Evolutionary conservation across 2,113 vertebrate species (phyloP).

Genomic region (Hippocampus barbouri): DNA sequence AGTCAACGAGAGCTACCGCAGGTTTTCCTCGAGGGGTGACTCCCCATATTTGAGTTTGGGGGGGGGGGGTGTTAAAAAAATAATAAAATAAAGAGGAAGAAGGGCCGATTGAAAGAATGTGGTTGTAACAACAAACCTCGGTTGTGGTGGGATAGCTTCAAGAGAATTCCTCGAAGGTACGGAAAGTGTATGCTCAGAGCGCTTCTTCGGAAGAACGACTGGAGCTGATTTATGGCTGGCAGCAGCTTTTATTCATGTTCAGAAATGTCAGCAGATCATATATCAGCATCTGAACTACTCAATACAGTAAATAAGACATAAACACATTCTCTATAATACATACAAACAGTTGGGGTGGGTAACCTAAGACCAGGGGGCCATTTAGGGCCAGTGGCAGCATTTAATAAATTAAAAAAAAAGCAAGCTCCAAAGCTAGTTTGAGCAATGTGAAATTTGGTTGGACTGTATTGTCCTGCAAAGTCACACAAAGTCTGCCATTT

Average conservation of each 20-base stretch:
- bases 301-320: conserved; percentile 20
- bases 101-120: conserved; percentile 37
- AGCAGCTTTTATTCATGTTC: conserved; percentile 1
- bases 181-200: neutral
- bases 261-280: neutral
- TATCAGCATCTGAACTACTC: neutral
- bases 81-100: neutral
- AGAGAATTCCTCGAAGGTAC: conserved; percentile 4
- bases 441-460: neutral
- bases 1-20: conserved; percentile 24
- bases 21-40: conserved; percentile 30
- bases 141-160: conserved; percentile 4
- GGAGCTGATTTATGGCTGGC: neutral
- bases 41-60: conserved; percentile 16
- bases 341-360: neutral
- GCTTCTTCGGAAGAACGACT: neutral
- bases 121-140: conserved; percentile 36
- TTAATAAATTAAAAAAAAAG: neutral
- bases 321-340: neutral
- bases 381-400: neutral
- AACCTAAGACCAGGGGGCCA: neutral
- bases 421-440: neutral
- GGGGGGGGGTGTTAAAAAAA: neutral
- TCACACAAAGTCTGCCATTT: neutral
- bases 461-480: neutral